These are phyloP conservation scores for Zenarchopterus dispar DNA, from an alignment of 2,797 vertebrate species.

Conservation along the genomic window DNA sequence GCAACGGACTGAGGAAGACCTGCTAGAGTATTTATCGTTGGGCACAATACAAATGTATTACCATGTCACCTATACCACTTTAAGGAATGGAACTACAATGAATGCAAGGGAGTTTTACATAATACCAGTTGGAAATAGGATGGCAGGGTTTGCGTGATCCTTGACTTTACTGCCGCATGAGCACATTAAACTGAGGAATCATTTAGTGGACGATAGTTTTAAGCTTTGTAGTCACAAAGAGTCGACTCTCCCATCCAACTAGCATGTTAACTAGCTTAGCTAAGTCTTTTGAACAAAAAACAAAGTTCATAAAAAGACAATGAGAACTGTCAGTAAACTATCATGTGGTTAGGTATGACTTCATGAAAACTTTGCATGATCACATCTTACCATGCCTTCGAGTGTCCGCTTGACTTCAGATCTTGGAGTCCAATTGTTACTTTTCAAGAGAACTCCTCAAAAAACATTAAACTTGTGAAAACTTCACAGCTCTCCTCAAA, in stretches of 20 bases:
- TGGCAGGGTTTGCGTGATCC: constrained; percentile 35
- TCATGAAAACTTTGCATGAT: constrained; percentile 14
- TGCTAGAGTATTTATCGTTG: constrained; percentile 85
- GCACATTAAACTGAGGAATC: constrained; percentile 53
- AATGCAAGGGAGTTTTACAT: constrained; percentile 69
- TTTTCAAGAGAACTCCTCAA: constrained; percentile 74
- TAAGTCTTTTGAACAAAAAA: constrained; percentile 38
- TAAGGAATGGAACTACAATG: constrained; percentile 73
- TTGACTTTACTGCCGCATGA: constrained; percentile 34
- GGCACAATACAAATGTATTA: constrained; percentile 86
- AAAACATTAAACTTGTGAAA: constrained; percentile 83
- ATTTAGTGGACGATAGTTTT: constrained; percentile 59
- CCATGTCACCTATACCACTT: constrained; percentile 85
- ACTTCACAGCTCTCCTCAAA: constrained; percentile 51
- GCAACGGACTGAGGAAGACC: constrained; percentile 83
- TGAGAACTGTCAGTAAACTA: no score
- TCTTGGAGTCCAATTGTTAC: constrained; percentile 65
- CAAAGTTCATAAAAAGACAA: constrained; percentile 14
- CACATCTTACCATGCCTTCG: constrained; percentile 10
- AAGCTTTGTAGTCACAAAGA: constrained; percentile 51
- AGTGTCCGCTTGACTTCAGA: constrained; percentile 43
- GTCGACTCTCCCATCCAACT: constrained; percentile 48
- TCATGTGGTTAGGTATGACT: constrained; percentile 18
- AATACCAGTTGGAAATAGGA: constrained; percentile 68
- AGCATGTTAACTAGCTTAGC: constrained; percentile 52